These are phyloP conservation scores for Todiramphus chloris DNA, from an alignment of 2,113 vertebrate genomes.

Conservation along the genomic window DNA sequence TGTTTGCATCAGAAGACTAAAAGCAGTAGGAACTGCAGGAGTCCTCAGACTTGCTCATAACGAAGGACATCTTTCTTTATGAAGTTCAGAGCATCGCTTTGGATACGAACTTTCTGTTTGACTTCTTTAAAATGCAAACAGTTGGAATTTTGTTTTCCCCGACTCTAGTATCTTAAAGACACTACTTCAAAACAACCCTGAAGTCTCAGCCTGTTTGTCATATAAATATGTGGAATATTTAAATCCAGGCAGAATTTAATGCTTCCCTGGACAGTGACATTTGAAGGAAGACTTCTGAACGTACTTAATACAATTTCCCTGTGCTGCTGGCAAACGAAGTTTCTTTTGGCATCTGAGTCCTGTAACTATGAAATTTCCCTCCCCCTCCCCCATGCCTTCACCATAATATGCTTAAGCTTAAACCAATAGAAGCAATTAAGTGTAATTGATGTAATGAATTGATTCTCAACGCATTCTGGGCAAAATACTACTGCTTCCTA, in stretches of 20 bases:
- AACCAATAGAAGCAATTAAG: neutral
- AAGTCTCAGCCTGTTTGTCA: neutral
- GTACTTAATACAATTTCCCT: neutral
- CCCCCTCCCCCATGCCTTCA: neutral
- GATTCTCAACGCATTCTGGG: neutral
- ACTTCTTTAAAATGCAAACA: too few species aligned
- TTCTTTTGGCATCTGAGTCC: neutral
- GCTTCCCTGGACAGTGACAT: neutral
- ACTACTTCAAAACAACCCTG: neutral
- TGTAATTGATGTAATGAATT: neutral
- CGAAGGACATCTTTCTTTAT: fast-evolving
- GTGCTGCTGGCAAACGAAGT: neutral
- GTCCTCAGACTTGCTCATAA: neutral
- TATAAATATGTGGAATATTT: neutral
- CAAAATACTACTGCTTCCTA: neutral
- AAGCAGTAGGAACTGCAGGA: neutral
- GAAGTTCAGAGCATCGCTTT: neutral
- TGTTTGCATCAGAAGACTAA: neutral
- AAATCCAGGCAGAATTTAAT: neutral
- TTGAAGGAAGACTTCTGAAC: neutral
- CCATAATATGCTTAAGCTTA: neutral
- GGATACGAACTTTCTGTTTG: neutral
- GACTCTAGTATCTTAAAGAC: neutral
- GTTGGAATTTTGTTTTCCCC: neutral
- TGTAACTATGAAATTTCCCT: neutral